Conservation (phyloP, 2,113 vertebrate genomes). For the Forbesichthys papilliferus region DNA sequence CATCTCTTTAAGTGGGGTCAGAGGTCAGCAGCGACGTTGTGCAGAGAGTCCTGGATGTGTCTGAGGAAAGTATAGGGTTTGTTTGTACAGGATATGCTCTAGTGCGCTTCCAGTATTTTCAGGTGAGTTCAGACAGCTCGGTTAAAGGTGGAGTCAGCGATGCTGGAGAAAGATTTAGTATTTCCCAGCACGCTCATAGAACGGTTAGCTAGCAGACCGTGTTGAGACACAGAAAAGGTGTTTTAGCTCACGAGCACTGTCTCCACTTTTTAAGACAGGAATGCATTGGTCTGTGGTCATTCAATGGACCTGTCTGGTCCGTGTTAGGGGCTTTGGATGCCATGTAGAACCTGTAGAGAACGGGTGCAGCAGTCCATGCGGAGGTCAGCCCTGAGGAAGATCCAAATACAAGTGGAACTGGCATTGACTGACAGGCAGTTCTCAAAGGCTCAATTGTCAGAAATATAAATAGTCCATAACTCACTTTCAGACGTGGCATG, state of each 20-base stretch:
- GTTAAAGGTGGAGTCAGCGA: too few relatives aligned
- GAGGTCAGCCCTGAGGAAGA: constrained; percentile 27
- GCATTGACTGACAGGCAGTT: constrained; percentile 54
- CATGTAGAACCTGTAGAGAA: constrained; percentile 5
- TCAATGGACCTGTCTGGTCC: neutral
- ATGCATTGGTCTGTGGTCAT: neutral
- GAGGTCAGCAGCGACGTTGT: constrained; percentile 9
- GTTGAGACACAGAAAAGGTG: too few relatives aligned
- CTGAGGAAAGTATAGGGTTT: too few relatives aligned
- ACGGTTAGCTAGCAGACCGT: too few relatives aligned
- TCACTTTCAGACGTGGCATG: constrained; percentile 53
- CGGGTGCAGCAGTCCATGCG: constrained; percentile 15
- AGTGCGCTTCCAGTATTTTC: neutral
- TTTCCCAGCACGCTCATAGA: too few relatives aligned
- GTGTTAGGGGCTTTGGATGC: neutral
- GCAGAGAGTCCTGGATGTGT: neutral
- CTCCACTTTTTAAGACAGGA: too few relatives aligned
- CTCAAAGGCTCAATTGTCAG: constrained; percentile 60
- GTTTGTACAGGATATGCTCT: too few relatives aligned
- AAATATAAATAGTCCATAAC: constrained; percentile 63
- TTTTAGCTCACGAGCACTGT: too few relatives aligned
- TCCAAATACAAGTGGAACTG: constrained; percentile 53
- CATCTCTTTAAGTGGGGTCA: constrained; percentile 29
- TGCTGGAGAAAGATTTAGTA: too few relatives aligned
- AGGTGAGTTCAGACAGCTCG: neutral